A percentile compares a stretch with the other conserved stretches of the same genome.
These are phyloP conservation scores for Drosophila mauritiana DNA, from an alignment of 1,140 invertebrate species.

Conservation along the genomic window DNA sequence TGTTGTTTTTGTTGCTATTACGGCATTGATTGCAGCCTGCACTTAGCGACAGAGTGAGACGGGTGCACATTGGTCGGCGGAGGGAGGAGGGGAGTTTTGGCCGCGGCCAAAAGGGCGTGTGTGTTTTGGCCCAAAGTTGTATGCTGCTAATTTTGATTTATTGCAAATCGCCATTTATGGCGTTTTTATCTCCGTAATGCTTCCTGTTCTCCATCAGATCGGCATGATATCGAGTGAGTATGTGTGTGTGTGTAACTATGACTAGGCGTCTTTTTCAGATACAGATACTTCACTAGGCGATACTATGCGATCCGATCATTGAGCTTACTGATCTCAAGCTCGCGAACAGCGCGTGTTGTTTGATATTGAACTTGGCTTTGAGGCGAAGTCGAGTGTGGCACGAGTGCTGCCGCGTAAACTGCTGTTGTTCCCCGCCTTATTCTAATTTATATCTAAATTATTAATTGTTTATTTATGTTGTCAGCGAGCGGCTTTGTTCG, in stretches of 20 bases:
- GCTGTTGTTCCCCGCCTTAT: constrained; percentile 54
- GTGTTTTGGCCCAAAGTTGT: constrained; percentile 54
- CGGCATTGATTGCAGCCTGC: constrained; percentile 60
- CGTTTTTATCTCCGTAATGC: constrained; percentile 48
- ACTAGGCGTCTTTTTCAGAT: constrained; percentile 26
- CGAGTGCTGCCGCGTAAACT: constrained; percentile 49
- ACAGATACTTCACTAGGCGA: constrained; percentile 11
- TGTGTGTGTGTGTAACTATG: constrained; percentile 28
- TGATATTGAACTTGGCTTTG: constrained; percentile 79
- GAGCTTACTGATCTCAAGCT: constrained; percentile 42
- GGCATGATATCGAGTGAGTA: background rate
- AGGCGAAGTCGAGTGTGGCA: constrained; percentile 49
- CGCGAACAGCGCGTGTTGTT: constrained; percentile 60
- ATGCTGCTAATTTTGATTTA: constrained; percentile 72
- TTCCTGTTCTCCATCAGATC: constrained; percentile 65
- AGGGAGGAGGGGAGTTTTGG: constrained; percentile 2
- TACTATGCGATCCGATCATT: constrained; percentile 28
- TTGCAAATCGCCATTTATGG: constrained; percentile 46
- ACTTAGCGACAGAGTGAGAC: constrained; percentile 19
- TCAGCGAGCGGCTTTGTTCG: constrained; percentile 43
- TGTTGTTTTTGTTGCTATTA: constrained; percentile 49
- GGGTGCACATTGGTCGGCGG: too few species aligned
- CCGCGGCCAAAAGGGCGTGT: constrained; percentile 68
- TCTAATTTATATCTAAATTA: constrained; percentile 80
- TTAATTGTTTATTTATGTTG: constrained; percentile 76